Evolutionary conservation across 2,113 vertebrate species (phyloP), one percentile per base, ranked within the genome.

Genomic region (Podocnemis expansa): DNA sequence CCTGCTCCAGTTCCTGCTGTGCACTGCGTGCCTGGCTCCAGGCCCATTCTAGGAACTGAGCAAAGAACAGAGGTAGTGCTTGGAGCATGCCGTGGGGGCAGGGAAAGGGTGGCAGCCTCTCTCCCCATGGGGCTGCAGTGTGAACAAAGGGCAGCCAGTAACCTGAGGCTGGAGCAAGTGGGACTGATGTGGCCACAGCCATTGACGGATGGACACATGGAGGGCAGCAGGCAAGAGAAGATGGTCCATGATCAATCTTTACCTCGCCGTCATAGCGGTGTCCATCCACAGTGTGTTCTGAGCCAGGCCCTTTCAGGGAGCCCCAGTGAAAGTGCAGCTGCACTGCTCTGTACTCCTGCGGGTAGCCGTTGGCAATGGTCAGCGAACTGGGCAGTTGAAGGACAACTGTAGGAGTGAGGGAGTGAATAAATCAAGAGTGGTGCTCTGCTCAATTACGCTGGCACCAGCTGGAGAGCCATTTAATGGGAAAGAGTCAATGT

Each of bases 301-400:
- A 98, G 78, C 98, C 98, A 0, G 90, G 97, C 45, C 60, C 91
- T 0, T 1, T 19, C 0, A 3, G 34, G 1, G 97, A 95, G 0
- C 98, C 98, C 98, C 98, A 98, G 89, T 98, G 98, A 93, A 98
- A 94, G 73, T 98, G 98, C 78, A 98, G 82, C 92, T 98, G 98
- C 70, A 58, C 75, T 0, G 98, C 98, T 31, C 80, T 86, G 94
- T 98, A 98, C n/a, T 97, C 97, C 84, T 95, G 96, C 2, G 97
- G 93, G 14, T 98, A 98, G 78, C 97, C 97, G 1, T 97, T 93
- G 1, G 92, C 84, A 93, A 98, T 96, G 73, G 96, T 93, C 94
- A 98, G 92, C 1, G 97, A 95, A 1, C 80, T 78, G 0, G 98
- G 98, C 79, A 98, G 96, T 2, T 94, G 87, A 0, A 98, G 96